Percentiles rank a stretch among this genome's conserved stretches.
phyloP scores from a whole-genome alignment of 2,797 vertebrate species.

The Luscinia megarhynchos region DNA sequence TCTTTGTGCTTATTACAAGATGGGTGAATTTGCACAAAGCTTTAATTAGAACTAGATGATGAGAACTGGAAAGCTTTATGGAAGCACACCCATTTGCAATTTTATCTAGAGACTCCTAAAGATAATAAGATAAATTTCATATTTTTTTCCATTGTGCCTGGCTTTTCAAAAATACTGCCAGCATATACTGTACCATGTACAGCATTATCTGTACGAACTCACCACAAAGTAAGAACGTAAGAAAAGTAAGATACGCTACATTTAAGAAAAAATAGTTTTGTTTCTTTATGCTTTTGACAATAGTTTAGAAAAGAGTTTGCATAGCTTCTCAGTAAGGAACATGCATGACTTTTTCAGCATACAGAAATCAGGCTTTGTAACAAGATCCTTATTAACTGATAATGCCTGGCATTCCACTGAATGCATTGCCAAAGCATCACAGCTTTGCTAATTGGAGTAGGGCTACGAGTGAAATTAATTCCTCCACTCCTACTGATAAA shows the following conservation, averaged over 20 bases:
- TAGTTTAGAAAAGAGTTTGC: not conserved
- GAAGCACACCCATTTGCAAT: constrained; percentile 5
- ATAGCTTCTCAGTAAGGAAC: not conserved
- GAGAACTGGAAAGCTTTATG: constrained; percentile 9
- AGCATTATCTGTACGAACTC: not conserved
- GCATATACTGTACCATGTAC: not conserved
- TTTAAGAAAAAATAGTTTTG: not conserved
- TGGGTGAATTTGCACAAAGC: not conserved
- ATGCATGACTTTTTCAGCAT: not conserved
- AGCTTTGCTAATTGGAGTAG: not conserved
- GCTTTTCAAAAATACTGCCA: constrained; percentile 6
- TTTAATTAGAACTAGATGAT: constrained; percentile 20
- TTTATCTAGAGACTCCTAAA: not conserved
- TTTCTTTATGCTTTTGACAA: not conserved
- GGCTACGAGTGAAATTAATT: not conserved
- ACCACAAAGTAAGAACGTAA: not conserved
- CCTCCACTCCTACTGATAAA: not conserved
- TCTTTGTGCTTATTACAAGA: not conserved
- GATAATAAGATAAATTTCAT: constrained; percentile 22
- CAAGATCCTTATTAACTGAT: not conserved
- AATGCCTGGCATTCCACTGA: not conserved
- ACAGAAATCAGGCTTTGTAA: not conserved
- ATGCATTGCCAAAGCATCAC: not conserved
- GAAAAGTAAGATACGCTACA: not conserved
- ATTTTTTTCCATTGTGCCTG: not conserved